Conservation (phyloP, 2,113 vertebrate species). For the Pholis gunnellus region DNA sequence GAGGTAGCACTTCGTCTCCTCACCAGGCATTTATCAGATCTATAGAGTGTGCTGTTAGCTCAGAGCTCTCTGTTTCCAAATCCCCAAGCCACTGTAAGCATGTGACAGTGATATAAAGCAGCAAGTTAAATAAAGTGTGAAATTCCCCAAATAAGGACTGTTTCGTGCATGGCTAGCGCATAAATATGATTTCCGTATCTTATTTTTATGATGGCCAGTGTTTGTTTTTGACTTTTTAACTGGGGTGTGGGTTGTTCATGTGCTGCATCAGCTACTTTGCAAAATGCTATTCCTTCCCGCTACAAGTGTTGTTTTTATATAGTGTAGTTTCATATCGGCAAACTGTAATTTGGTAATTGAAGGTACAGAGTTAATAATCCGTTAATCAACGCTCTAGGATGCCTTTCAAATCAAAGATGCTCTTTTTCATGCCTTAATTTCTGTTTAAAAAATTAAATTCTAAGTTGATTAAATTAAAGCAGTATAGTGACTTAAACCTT, state of each 20-base stretch:
- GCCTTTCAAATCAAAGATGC: conserved; percentile 28
- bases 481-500: conserved; percentile 64
- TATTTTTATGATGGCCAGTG: conserved; percentile 66
- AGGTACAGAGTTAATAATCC: conserved; percentile 33
- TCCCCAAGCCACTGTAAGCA: conserved; percentile 54
- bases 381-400: conserved; percentile 32
- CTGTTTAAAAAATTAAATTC: conserved; percentile 17
- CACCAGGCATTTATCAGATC: conserved; percentile 73
- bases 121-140: conserved; percentile 87
- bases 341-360: conserved; percentile 42
- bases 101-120: conserved; percentile 80
- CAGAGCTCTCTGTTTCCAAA: conserved; percentile 60
- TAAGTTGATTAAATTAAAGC: conserved; percentile 38
- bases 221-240: conserved; percentile 78
- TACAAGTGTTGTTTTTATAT: conserved; percentile 14
- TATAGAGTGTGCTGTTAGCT: conserved; percentile 63
- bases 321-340: conserved; percentile 32
- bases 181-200: conserved; percentile 77
- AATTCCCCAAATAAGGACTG: conserved; percentile 82
- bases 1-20: conserved; percentile 66
- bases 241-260: conserved; percentile 62
- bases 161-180: conserved; percentile 75
- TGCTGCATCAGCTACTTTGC: conserved; percentile 12
- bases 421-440: conserved; percentile 27
- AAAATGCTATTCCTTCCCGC: conserved; percentile 24